Evolutionary conservation across 1,140 invertebrate genomes (phyloP).

Genomic region (Zophobas morio): DNA sequence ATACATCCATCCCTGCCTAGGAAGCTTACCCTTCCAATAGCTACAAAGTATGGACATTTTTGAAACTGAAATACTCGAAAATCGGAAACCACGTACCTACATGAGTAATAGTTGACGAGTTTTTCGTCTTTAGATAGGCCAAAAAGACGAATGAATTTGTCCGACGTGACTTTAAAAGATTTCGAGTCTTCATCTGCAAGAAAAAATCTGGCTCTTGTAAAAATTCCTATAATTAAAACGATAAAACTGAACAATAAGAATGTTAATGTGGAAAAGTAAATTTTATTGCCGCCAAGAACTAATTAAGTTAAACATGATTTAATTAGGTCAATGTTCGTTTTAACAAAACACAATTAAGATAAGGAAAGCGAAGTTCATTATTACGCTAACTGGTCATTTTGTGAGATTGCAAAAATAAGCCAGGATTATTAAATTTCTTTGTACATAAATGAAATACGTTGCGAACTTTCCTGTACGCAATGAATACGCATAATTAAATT

Average conservation of each 20-base stretch:
- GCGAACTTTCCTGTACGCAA: too few species aligned
- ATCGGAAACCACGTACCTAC: conserved; percentile 78
- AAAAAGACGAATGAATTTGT: conserved; percentile 92
- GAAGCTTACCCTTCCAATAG: conserved; percentile 93
- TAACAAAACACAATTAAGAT: too few species aligned
- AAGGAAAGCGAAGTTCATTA: too few species aligned
- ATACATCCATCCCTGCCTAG: conserved; percentile 96
- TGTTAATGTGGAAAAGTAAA: background rate
- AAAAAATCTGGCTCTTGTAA: conserved; percentile 49
- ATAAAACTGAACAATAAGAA: conserved; percentile 11
- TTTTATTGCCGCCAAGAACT: too few species aligned
- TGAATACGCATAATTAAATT: too few species aligned
- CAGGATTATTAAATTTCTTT: too few species aligned
- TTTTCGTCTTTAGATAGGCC: conserved; percentile 94
- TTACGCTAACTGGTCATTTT: too few species aligned
- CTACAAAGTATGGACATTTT: conserved; percentile 68
- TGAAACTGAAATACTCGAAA: conserved; percentile 1
- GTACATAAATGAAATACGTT: too few species aligned
- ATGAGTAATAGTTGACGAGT: conserved; percentile 94
- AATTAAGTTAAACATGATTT: too few species aligned
- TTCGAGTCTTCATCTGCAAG: conserved; percentile 85
- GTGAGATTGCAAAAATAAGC: too few species aligned
- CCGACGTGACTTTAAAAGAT: conserved; percentile 84
- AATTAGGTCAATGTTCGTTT: too few species aligned
- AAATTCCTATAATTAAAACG: background rate